These are phyloP conservation scores for Plutomurus gul DNA, from an alignment of 1,140 invertebrate species.

Conservation along the genomic window DNA sequence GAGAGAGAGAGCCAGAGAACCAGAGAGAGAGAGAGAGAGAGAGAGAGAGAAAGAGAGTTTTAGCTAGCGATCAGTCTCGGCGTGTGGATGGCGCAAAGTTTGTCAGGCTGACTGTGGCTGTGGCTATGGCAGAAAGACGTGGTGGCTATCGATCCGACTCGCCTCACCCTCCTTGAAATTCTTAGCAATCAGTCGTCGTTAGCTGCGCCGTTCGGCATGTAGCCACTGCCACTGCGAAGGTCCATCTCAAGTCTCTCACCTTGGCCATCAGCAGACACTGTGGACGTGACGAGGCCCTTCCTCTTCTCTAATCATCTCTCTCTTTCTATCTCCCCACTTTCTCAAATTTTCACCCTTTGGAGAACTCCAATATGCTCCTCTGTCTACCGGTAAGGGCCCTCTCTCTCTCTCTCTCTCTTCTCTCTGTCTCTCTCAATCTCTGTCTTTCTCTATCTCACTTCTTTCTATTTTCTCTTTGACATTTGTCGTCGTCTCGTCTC, in stretches of 20 bases:
- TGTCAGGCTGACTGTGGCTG: too few relatives aligned
- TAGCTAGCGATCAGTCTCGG: not conserved
- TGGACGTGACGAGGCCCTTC: not conserved
- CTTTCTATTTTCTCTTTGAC: too few relatives aligned
- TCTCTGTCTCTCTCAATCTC: too few relatives aligned
- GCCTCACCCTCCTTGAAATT: slow-evolving; percentile 41
- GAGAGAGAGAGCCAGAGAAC: not conserved
- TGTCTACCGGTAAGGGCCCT: slow-evolving; percentile 45
- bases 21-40: not conserved
- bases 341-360: not conserved
- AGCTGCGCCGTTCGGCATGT: not conserved
- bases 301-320: not conserved
- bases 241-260: too few relatives aligned
- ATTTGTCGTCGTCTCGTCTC: too few relatives aligned
- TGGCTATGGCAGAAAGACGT: not conserved
- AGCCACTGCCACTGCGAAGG: not conserved
- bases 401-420: not conserved
- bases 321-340: not conserved
- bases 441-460: too few relatives aligned
- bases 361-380: slow-evolving; percentile 40
- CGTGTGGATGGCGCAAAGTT: slow-evolving; percentile 3
- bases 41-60: not conserved
- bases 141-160: slow-evolving; percentile 45
- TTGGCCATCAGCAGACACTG: not conserved
- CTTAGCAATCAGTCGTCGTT: not conserved